Evolutionary conservation across 2,797 vertebrate species (phyloP), one percentile per base, ranked within the genome.

Genomic region (Sebastes vulpes): DNA sequence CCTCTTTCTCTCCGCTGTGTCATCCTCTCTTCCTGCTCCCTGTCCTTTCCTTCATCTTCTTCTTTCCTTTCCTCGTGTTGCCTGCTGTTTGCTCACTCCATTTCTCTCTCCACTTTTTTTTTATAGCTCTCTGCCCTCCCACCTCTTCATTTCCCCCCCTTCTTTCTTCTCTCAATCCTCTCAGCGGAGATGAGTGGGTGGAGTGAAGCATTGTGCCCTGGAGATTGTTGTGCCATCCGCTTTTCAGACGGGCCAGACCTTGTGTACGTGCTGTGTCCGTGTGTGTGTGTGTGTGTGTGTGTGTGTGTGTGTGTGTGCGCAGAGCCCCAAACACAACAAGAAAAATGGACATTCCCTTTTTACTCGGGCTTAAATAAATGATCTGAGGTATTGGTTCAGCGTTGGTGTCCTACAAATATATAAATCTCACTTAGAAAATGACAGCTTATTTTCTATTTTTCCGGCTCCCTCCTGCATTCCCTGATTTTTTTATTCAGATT

Each of bases 111-210:
- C 53, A 65, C 28, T 65, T 5, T 26, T 60, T 60, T 35, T 48
- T 66, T 75, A 21, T 20, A 60, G 54, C 71, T 72, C 72, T 67
- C 70, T 69, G 72, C 59, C 71, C 82, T 87, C 58, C 81, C 83
- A 66, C 83, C 72, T 78, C 63, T 77, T 73, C 60, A 4, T 82
- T 75, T 67, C 50, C 26, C 42, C 66, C 63, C 63, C 25, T 57
- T 79, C 71, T 70, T 75, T 71, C 77, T 73, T 75, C 77, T 68
- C 75, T 70, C 70, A 75, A 81, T 85, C 85, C 85, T 88, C 86
- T 90, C 89, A 85, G 85, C 83, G 7, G 85, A 89, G 89, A 93
- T 89, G 85, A 94, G 92, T 92, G 93, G 94, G 92, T 90, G 90
- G 91, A 92, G 87, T 78, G 89, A 82, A 86, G 89, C 89, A 89